A percentile compares a stretch with the other conserved stretches of the same genome.
These are phyloP conservation scores for Oncorhynchus nerka DNA, from an alignment of 2,113 vertebrate genomes.

Conservation along the genomic window DNA sequence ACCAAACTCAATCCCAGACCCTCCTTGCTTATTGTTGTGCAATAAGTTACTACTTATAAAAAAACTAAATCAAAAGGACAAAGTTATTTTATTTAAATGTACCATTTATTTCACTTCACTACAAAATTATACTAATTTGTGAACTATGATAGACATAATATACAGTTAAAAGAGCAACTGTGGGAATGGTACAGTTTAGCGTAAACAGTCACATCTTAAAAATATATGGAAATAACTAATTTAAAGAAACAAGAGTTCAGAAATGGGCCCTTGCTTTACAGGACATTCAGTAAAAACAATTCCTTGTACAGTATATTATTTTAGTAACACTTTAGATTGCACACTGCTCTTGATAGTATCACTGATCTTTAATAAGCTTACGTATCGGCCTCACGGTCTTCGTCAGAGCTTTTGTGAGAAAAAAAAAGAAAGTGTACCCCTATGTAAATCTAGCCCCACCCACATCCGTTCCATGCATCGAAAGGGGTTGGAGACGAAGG, in stretches of 20 bases:
- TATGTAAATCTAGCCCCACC: too few relatives aligned
- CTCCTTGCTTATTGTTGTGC: not conserved
- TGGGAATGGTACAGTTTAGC: constrained; percentile 54
- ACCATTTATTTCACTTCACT: constrained; percentile 78
- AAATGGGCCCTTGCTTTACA: constrained; percentile 4
- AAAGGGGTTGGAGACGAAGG: too few relatives aligned
- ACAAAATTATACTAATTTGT: constrained; percentile 75
- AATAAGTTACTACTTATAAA: not conserved
- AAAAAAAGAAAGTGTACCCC: too few relatives aligned
- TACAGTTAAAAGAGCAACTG: constrained; percentile 63
- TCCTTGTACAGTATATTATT: not conserved
- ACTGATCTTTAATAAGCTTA: too few relatives aligned
- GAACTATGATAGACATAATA: constrained; percentile 75
- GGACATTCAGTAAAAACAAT: not conserved
- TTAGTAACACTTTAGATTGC: too few relatives aligned
- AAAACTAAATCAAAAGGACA: constrained; percentile 19
- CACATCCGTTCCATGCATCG: too few relatives aligned
- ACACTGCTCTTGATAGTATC: too few relatives aligned
- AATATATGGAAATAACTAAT: constrained; percentile 22
- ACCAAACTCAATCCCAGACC: not conserved
- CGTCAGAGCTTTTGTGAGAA: too few relatives aligned
- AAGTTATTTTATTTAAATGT: constrained; percentile 52
- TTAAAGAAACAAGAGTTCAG: not conserved
- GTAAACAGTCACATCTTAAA: constrained; percentile 36
- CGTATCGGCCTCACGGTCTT: too few relatives aligned